These are phyloP conservation scores for Eriosoma lanigerum DNA, from an alignment of 1,140 invertebrate species.

Conservation along the genomic window DNA sequence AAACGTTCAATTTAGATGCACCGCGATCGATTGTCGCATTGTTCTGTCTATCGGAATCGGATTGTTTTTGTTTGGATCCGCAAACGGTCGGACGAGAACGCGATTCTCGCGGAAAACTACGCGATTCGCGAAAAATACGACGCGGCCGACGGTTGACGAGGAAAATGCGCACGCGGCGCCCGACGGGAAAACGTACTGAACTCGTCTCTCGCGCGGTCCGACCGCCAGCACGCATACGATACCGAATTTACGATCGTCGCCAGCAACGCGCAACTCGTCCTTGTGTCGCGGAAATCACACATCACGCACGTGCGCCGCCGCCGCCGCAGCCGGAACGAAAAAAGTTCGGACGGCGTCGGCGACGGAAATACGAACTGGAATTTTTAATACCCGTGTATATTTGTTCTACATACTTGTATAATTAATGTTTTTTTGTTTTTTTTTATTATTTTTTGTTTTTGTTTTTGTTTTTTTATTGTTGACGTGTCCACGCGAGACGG, in stretches of 20 bases:
- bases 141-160: not conserved
- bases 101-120: not conserved
- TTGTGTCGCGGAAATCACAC: slow-evolving; percentile 42
- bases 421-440: too few species aligned
- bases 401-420: too few species aligned
- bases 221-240: not conserved
- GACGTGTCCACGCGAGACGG: too few species aligned
- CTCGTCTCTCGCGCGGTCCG: slow-evolving; percentile 16
- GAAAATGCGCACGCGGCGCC: slow-evolving; percentile 30
- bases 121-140: not conserved
- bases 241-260: slow-evolving; percentile 39
- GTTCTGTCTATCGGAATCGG: too few species aligned
- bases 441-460: too few species aligned
- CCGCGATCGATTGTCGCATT: too few species aligned
- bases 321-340: not conserved
- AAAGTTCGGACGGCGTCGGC: not conserved
- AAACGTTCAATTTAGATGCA: too few species aligned
- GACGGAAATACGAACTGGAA: not conserved
- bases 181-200: slow-evolving; percentile 39
- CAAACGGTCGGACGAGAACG: not conserved
- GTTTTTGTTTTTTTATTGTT: too few species aligned
- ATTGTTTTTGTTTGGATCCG: too few species aligned
- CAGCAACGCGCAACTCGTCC: slow-evolving; percentile 46
- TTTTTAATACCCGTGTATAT: too few species aligned
- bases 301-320: slow-evolving; percentile 29